Base-by-base conservation (phyloP, 1,140 invertebrate genomes). In the Camponotus vicinus region DNA sequence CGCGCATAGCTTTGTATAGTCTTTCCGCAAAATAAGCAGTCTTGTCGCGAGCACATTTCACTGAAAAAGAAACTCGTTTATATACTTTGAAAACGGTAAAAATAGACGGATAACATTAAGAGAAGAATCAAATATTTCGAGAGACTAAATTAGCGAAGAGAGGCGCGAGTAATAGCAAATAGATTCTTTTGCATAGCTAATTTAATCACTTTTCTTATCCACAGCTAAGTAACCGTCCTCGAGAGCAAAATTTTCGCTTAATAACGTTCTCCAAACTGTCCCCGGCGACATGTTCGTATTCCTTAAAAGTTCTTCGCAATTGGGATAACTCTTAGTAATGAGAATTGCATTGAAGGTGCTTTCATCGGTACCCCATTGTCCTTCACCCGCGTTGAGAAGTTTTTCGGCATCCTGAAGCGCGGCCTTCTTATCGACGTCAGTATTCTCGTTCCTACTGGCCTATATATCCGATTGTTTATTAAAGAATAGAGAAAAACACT, bases 11-110 rank as follows among this genome's bases (percentile, higher is more conserved):
- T 91, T 98, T 97, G 93, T 99, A 97, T 6, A 99, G 95, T 70
- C 97, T 96, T 91, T 98, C 97, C 5, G 98, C 98, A 95, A 99
- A 99, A 95, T 98, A 99, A 42, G 96, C 96, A 9, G 97, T 97
- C 93, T 98, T 97, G 93, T 99, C 98, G 90, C 97, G 96, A 0
- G 98, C 97, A 91, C 97, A 97, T 94, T 97, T 97, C 21, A 98
- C 97, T 97, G 92, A 93, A 93, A 84, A 77, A 92, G 77, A 91
- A 85, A 49, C 89, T 79, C 13, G 11, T 34, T 75, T 15, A 18
- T 11, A 6, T 27, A 45, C 1, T 89, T 86, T 57, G 5, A 55
- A 3, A 67, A 18, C 9, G 8, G 40, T 34, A 1, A 34, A 55
- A 18, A 15, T 37, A 18, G 37, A 37, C 27, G 1, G 11, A 15